phyloP scores from a whole-genome alignment of 2,797 vertebrate genomes.

The Manis javanica region DNA sequence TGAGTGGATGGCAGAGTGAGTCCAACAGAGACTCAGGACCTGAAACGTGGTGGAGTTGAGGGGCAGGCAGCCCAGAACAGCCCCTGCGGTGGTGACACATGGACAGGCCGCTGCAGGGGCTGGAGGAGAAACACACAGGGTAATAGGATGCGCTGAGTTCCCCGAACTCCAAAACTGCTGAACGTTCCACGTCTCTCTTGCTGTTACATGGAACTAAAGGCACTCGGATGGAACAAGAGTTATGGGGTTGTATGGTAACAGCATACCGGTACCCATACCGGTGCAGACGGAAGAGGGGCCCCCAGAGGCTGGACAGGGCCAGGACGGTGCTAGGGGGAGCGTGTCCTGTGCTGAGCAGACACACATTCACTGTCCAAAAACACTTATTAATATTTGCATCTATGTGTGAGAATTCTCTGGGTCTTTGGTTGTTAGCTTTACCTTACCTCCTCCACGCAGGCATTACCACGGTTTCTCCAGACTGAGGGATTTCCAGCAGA shows the following conservation, averaged over 20 bases:
- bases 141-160: fast-evolving
- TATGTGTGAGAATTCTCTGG: not conserved
- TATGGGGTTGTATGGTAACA: fast-evolving
- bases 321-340: not conserved
- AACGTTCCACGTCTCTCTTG: fast-evolving
- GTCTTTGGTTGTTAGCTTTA: fast-evolving
- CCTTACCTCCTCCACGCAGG: fast-evolving
- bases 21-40: not conserved
- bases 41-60: too few relatives aligned
- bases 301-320: fast-evolving
- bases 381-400: not conserved
- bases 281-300: fast-evolving
- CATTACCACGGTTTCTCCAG: too few relatives aligned
- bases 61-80: not conserved
- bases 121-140: fast-evolving
- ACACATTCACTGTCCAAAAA: fast-evolving
- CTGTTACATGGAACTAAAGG: too few relatives aligned
- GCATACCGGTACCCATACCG: fast-evolving
- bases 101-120: not conserved
- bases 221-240: fast-evolving
- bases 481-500: fast-evolving
- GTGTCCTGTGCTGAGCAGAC: not conserved
- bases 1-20: not conserved
- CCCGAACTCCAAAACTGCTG: fast-evolving
- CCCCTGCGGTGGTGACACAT: not conserved